A percentile compares a stretch with the other conserved stretches of the same genome.
phyloP scores from a whole-genome alignment of 2,797 vertebrate species.

The Leptatherina wallacei region DNA sequence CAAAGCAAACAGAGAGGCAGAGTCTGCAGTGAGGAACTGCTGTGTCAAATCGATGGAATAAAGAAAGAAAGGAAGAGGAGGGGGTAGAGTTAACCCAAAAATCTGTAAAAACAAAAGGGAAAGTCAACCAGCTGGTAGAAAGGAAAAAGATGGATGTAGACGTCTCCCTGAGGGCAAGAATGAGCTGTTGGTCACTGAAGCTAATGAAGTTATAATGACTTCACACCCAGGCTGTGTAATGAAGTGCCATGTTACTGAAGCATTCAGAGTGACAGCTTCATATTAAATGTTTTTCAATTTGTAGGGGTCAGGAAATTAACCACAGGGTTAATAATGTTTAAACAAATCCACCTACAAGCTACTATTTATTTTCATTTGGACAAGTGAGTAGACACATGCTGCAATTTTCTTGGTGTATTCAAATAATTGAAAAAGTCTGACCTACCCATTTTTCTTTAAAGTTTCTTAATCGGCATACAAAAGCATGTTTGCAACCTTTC shows the following conservation, averaged over 20 bases:
- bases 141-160: background rate
- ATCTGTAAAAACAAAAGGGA: constrained; percentile 50
- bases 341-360: background rate
- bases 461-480: background rate
- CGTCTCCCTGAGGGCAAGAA: constrained; percentile 15
- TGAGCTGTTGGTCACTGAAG: constrained; percentile 32
- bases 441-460: background rate
- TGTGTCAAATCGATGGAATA: constrained; percentile 46
- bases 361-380: background rate
- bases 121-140: constrained; percentile 62
- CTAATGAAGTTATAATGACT: constrained; percentile 67
- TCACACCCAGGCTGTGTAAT: constrained; percentile 53
- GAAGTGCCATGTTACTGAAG: constrained; percentile 29
- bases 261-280: constrained; percentile 11
- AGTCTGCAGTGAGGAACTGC: constrained; percentile 31
- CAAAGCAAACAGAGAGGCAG: constrained; percentile 55
- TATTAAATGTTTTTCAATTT: constrained; percentile 9
- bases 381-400: background rate
- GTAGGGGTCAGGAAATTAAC: background rate
- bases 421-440: background rate
- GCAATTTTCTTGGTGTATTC: background rate
- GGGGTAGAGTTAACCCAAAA: constrained; percentile 28
- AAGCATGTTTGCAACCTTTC: background rate
- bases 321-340: background rate
- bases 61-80: constrained; percentile 20